phyloP scores from a whole-genome alignment of 2,113 vertebrate genomes.

The Climacteris rufus region DNA sequence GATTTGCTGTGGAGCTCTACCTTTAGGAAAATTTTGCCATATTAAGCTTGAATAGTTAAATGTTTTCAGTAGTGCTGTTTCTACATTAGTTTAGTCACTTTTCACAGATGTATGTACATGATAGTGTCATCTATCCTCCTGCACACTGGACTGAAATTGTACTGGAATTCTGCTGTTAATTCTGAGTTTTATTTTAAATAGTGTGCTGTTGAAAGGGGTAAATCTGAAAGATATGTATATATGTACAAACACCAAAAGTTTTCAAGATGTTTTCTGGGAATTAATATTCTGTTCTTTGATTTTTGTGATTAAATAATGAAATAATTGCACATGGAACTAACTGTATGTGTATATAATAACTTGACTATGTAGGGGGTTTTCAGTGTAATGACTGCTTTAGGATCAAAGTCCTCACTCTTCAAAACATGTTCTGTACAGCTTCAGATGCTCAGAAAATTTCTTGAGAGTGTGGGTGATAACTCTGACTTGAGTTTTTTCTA shows the following conservation, averaged over 20 bases:
- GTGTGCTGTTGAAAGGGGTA: not conserved
- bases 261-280: not conserved
- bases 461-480: not conserved
- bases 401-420: not conserved
- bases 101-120: not conserved
- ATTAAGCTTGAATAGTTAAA: not conserved
- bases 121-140: not conserved
- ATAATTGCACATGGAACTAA: not conserved
- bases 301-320: not conserved
- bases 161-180: not conserved
- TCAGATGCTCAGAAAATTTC: not conserved
- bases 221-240: fast-evolving
- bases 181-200: not conserved
- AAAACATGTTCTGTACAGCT: not conserved
- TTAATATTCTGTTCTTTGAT: not conserved
- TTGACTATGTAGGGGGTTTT: not conserved
- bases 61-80: not conserved
- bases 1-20: not conserved
- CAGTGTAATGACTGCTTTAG: not conserved
- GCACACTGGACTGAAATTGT: not conserved
- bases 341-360: not conserved
- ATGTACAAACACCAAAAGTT: not conserved
- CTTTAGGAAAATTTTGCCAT: not conserved
- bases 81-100: not conserved
- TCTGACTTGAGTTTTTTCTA: not conserved